Conservation (phyloP, 2,888 invertebrate species). For the Aspidiotus rigidus region DNA sequence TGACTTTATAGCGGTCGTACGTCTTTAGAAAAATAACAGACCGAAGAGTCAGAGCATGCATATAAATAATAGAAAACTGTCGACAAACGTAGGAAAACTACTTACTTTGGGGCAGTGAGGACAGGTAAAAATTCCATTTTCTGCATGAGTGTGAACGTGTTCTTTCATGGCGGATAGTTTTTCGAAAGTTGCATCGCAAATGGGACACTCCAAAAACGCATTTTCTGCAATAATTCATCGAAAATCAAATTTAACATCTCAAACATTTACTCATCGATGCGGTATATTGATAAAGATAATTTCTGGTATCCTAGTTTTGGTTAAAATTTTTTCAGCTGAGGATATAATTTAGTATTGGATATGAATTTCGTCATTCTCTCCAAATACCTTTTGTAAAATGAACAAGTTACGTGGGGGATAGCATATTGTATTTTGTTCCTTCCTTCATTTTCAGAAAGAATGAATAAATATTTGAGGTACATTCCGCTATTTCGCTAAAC, state of each 20-base stretch:
- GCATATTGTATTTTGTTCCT: too few relatives aligned
- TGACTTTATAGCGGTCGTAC: constrained; percentile 49
- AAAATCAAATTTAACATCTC: not conserved
- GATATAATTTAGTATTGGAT: too few relatives aligned
- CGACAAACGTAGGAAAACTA: not conserved
- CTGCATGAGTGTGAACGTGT: constrained; percentile 56
- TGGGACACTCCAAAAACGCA: constrained; percentile 57
- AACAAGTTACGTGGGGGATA: too few relatives aligned
- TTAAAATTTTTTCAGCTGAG: too few relatives aligned
- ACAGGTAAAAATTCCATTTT: constrained; percentile 56
- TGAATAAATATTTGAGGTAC: too few relatives aligned
- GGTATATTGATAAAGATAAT: too few relatives aligned
- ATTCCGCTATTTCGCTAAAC: too few relatives aligned
- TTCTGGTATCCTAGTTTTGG: too few relatives aligned
- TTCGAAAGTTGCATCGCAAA: constrained; percentile 59
- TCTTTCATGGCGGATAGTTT: constrained; percentile 55
- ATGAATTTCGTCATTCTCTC: too few relatives aligned
- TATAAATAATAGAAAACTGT: not conserved
- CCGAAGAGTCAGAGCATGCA: too few relatives aligned
- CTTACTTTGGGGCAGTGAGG: constrained; percentile 56
- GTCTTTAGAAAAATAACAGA: constrained; percentile 24
- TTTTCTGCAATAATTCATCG: constrained; percentile 24
- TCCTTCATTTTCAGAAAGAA: too few relatives aligned
- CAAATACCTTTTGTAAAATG: too few relatives aligned
- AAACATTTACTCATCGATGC: not conserved